Conservation (phyloP, 2,888 invertebrate genomes). For the Drosophila monieri region DNA sequence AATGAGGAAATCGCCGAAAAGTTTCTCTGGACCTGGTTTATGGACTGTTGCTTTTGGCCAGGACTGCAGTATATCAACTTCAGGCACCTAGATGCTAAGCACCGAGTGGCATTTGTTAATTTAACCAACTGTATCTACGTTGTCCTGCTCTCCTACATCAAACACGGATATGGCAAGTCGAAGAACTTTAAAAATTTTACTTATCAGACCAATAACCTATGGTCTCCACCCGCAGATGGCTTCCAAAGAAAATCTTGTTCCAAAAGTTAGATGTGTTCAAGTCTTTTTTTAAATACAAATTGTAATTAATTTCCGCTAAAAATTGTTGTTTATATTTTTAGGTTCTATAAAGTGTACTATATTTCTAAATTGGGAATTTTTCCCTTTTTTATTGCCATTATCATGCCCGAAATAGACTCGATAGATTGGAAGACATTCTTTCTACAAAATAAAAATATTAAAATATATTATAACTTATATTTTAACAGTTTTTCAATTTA, state of each 20-base stretch:
- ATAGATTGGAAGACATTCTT: too few species aligned
- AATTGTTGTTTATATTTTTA: neutral
- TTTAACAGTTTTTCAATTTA: neutral
- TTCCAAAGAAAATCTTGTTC: neutral
- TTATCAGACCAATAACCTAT: neutral
- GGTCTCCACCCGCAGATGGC: neutral
- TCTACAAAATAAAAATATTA: too few species aligned
- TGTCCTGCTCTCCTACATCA: conserved; percentile 33
- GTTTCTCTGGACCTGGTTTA: conserved; percentile 19
- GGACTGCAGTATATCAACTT: conserved; percentile 32
- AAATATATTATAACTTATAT: neutral
- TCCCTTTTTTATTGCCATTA: too few species aligned
- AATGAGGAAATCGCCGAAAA: conserved; percentile 15
- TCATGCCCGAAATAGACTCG: too few species aligned
- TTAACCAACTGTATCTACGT: conserved; percentile 27
- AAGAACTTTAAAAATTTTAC: neutral
- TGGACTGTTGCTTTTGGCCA: conserved; percentile 32
- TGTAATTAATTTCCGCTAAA: neutral
- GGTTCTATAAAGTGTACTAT: neutral
- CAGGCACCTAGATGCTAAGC: conserved; percentile 11
- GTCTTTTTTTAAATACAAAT: neutral
- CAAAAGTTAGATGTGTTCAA: neutral
- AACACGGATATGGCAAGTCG: conserved; percentile 6
- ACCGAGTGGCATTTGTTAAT: conserved; percentile 30
- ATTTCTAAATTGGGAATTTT: too few species aligned